Evolutionary conservation across 2,888 invertebrate genomes (phyloP), one percentile per base, ranked within the genome.

Genomic region (Odontocolon sp.): DNA sequence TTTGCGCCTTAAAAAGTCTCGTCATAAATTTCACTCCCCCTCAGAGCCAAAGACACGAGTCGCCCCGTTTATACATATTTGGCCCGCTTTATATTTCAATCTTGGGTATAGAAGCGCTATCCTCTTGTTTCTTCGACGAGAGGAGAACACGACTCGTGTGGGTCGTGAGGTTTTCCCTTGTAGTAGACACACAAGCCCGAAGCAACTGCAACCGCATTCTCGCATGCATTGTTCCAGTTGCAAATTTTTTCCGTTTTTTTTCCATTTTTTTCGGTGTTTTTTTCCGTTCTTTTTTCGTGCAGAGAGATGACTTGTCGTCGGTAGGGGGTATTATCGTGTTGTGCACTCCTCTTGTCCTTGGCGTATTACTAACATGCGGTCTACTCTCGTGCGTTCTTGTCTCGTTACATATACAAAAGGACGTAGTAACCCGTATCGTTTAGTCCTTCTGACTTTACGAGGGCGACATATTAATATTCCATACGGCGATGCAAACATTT

Each of bases 161-260:
- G 85, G 84, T 88, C 88, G 87, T 87, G 77, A 69, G 72, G 54
- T 85, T 85, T 84, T 82, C 83, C 76, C 67, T 64, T 67, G 75
- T 61, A 61, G 69, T 68, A 56, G 59, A 36, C 28, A 79, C 80
- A 33, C n/a, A 16, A 59, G 59, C 52, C 56, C 26, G 47, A 54
- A 66, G 54, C 40, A 52, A 67, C 59, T 68, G 40, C 68, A 63
- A 54, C 42, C 50, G 42, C 57, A 50, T 26, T 3, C 78, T 57
- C 79, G 82, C 78, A 78, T 80, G 80, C 85, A 89, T 88, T 89
- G 89, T 89, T 87, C 85, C 85, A 86, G 83, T 88, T 88, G 88
- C 88, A 88, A 88, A 89, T 89, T 88, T 89, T 88, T 88, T 82
- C 78, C 87, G 80, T 89, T n/a, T n/a, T n/a, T n/a, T n/a, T n/a